Base-by-base conservation (phyloP, 2,888 invertebrate species). In the Lithophane leautieri region DNA sequence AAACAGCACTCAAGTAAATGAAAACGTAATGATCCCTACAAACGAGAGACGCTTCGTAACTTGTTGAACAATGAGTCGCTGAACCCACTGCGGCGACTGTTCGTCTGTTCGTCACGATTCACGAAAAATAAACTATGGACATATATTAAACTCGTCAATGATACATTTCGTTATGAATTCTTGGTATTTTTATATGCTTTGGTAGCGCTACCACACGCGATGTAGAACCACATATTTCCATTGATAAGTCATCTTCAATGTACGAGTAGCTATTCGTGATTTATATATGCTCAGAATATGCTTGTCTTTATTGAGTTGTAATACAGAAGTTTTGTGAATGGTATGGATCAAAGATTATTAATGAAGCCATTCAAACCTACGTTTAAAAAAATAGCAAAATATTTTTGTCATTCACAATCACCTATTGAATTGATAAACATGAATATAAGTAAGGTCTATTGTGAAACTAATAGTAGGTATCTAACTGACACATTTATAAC, bases 11-110 rank as follows among this genome's bases (percentile, higher is more conserved):
- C 87, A 81, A 79, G 83, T 81, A 87, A 84, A 87, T 87, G 86
- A 87, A 87, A 87, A 85, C 79, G 87, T 87, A 87, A 87, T 87
- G 86, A 87, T 81, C 87, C 73, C 84, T 83, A 83, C 78, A 87
- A 82, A 78, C 74, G 83, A 75, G 83, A 82, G 78, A 78, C 54
- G 79, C 75, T 81, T 76, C 70, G 77, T 83, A 82, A 87, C 86
- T 87, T 87, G 86, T 87, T 87, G 86, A 83, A 83, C 79, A 78
- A 78, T 84, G 81, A 75, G 84, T 85, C 76, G 67, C 67, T 65
- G 70, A 75, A 50, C 74, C 65, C 71, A 25, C 67, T 78, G 78
- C 67, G 83, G 73, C 76, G 82, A 85, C 77, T 71, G 76, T 11
- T 54, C 69, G 70, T 42, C n/a, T n/a, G n/a, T n/a, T n/a, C n/a